phyloP scores from a whole-genome alignment of 2,888 invertebrate genomes.

The Coelinius sp. region DNA sequence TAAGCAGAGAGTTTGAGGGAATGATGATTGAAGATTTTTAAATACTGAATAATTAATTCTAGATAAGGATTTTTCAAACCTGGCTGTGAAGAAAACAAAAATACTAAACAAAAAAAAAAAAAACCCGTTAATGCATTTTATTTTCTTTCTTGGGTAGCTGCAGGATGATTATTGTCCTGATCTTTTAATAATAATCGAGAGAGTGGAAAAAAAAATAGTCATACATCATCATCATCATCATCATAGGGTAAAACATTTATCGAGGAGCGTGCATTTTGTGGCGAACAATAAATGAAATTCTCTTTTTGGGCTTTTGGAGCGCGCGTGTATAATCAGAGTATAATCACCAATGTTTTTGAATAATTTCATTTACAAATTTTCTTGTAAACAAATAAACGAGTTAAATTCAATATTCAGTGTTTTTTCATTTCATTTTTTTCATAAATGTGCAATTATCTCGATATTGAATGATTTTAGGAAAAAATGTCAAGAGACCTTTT shows the following conservation, averaged over 20 bases:
- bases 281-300: slow-evolving; percentile 32
- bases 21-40: slow-evolving; percentile 4
- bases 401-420: neutral
- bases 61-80: slow-evolving; percentile 35
- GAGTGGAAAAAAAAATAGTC: slow-evolving; percentile 9
- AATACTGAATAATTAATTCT: slow-evolving; percentile 32
- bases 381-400: slow-evolving; percentile 18
- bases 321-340: slow-evolving; percentile 16
- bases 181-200: slow-evolving; percentile 25
- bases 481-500: too few relatives aligned
- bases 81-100: slow-evolving; percentile 33
- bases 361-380: neutral
- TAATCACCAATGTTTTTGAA: slow-evolving; percentile 25
- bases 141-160: slow-evolving; percentile 23
- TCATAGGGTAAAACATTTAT: slow-evolving; percentile 2
- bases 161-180: slow-evolving; percentile 13
- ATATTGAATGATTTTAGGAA: too few relatives aligned
- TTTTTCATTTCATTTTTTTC: neutral
- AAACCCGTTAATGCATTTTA: slow-evolving; percentile 31
- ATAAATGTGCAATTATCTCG: too few relatives aligned
- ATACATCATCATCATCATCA: slow-evolving; percentile 14
- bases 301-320: slow-evolving; percentile 19
- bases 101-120: slow-evolving; percentile 19
- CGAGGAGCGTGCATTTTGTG: slow-evolving; percentile 22
- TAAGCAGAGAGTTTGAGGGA: neutral